Evolutionary conservation across 2,888 invertebrate species (phyloP).

Genomic region (Monopis laevigella): DNA sequence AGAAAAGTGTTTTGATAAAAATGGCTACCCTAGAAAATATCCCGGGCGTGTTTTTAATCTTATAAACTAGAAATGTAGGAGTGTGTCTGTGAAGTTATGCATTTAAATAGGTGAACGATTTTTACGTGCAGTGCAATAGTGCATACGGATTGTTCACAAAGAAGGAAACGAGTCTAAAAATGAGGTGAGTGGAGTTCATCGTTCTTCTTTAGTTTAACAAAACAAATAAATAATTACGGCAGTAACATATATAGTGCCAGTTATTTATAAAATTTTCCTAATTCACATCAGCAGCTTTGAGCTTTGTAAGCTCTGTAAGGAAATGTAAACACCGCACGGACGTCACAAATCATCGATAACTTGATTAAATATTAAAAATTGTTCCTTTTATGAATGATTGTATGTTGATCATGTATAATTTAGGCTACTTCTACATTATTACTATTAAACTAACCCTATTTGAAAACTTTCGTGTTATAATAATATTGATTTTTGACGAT

Average conservation of each 20-base stretch:
- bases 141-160: constrained; percentile 58
- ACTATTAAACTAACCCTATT: too few relatives aligned
- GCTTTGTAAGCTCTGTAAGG: constrained; percentile 30
- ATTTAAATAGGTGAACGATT: constrained; percentile 61
- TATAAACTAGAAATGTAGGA: constrained; percentile 46
- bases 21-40: constrained; percentile 51
- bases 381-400: constrained; percentile 53
- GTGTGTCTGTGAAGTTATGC: constrained; percentile 56
- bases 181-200: constrained; percentile 61
- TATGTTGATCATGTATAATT: constrained; percentile 23
- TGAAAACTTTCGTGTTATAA: constrained; percentile 8
- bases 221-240: constrained; percentile 59
- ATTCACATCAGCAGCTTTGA: too few relatives aligned
- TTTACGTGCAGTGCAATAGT: constrained; percentile 60
- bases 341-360: constrained; percentile 50
- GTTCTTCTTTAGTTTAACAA: constrained; percentile 54
- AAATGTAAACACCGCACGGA: constrained; percentile 49
- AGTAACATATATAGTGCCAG: constrained; percentile 37
- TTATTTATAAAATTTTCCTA: too few relatives aligned
- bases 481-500: constrained; percentile 25
- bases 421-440: too few relatives aligned
- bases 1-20: constrained; percentile 54
- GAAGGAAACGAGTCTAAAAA: constrained; percentile 58
- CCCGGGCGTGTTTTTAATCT: constrained; percentile 41
- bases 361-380: constrained; percentile 44